phyloP scores from a whole-genome alignment of 2,888 invertebrate genomes.

The Drosophila imparisetae region DNA sequence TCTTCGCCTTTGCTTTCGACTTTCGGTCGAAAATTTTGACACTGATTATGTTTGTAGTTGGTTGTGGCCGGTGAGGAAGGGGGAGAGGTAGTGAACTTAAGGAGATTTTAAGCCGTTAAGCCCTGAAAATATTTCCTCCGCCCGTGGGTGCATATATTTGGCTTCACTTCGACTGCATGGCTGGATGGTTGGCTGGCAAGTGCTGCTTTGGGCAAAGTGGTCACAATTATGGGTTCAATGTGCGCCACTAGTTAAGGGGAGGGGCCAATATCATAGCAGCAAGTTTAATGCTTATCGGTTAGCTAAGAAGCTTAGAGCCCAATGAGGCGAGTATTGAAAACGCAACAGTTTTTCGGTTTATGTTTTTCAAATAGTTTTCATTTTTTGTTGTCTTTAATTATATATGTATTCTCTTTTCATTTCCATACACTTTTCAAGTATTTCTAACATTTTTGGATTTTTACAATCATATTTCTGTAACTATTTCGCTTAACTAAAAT shows the following conservation, averaged over 20 bases:
- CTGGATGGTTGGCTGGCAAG: constrained; percentile 26
- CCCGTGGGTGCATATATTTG: constrained; percentile 27
- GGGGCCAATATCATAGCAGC: constrained; percentile 21
- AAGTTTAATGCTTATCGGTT: constrained; percentile 24
- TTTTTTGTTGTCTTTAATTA: constrained; percentile 49
- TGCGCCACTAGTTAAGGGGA: constrained; percentile 9
- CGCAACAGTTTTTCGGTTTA: constrained; percentile 25
- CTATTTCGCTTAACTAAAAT: constrained; percentile 70
- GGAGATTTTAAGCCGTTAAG: constrained; percentile 68
- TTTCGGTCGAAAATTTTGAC: constrained; percentile 70
- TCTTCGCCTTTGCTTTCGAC: constrained; percentile 30
- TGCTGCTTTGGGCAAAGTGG: constrained; percentile 51
- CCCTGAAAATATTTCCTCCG: constrained; percentile 64
- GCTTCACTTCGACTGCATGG: neutral
- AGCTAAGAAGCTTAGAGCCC: constrained; percentile 40
- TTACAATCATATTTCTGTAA: constrained; percentile 60
- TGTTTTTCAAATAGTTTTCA: constrained; percentile 49
- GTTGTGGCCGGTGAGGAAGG: neutral
- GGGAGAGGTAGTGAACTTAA: neutral
- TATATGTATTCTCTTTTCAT: constrained; percentile 41
- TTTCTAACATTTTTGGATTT: constrained; percentile 29
- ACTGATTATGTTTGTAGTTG: constrained; percentile 74
- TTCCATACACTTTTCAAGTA: constrained; percentile 28
- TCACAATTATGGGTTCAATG: constrained; percentile 64
- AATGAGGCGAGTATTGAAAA: constrained; percentile 32